Evolutionary conservation across 2,113 vertebrate genomes (phyloP).

Genomic region (Gadus macrocephalus): DNA sequence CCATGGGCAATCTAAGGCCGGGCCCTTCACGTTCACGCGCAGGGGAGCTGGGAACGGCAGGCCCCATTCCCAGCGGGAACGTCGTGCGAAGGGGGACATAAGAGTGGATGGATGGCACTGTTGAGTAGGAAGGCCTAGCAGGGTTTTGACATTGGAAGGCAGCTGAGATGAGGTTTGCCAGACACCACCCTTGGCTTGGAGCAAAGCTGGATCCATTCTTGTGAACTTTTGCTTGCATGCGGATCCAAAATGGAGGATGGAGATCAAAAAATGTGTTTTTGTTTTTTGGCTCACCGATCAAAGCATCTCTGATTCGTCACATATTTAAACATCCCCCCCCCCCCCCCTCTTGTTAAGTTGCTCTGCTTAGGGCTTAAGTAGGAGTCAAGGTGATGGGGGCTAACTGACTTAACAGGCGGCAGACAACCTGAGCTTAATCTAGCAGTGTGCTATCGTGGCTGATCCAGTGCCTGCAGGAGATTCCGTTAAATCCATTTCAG

Average conservation of each 20-base stretch:
- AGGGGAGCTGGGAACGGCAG: neutral
- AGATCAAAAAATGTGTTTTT: no score
- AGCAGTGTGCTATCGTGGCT: slow-evolving; percentile 8
- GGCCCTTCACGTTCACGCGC: no score
- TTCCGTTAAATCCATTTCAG: slow-evolving; percentile 27
- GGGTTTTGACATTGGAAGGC: slow-evolving; percentile 23
- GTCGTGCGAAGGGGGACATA: neutral
- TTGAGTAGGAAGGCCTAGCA: slow-evolving; percentile 21
- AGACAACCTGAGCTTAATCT: slow-evolving; percentile 20
- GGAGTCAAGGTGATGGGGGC: slow-evolving; percentile 15
- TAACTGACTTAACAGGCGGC: slow-evolving; percentile 10
- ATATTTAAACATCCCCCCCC: neutral
- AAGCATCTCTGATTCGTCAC: no score
- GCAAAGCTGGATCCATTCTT: no score
- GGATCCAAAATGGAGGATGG: no score
- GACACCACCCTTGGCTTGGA: neutral
- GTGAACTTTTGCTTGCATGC: no score
- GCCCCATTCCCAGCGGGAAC: slow-evolving; percentile 4
- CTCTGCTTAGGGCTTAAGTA: slow-evolving; percentile 15
- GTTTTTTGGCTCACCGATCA: no score
- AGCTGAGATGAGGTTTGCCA: slow-evolving; percentile 2
- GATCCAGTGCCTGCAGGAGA: slow-evolving; percentile 24
- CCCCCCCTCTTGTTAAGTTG: neutral
- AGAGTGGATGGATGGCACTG: neutral
- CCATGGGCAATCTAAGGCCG: no score